Evolutionary conservation across 2,797 vertebrate genomes (phyloP), one percentile per base, ranked within the genome.

Genomic region (Peromyscus attwateri): DNA sequence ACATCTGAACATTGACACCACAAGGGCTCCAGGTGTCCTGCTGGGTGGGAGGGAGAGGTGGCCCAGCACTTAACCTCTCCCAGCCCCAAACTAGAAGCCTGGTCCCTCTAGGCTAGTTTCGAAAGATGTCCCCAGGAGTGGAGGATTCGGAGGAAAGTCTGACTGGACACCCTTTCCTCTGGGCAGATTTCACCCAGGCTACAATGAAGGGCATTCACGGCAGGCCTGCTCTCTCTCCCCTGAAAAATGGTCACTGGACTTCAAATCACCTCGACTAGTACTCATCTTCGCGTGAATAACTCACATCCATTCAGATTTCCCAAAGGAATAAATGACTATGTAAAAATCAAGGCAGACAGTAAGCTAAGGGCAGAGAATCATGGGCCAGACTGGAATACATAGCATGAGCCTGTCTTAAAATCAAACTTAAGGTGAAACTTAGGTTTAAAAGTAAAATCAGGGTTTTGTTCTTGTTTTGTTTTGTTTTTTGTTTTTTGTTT

Each of bases 341-440:
- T 90, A 85, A 87, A 95, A 92, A 52, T 81, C 2, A 91, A 76
- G n/a, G 13, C 46, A 40, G 25, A 3, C 34, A 34, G 23, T 17
- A 55, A 46, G n/a, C 23, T 68, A 6, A 70, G 64, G 21, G 21
- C 40, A 87, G 46, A 55, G 84, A 55, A 27, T 37, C 1, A 1
- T 27, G 64, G 85, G 8, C 46, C 46, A 87, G 19, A 9, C 14
- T 71, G 62, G 64, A 49, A 46, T 23, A 2, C 29, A 34, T 10
- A 68, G 31, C 25, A 10, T 17, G 37, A 60, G 8, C 25, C n/a
- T 34, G 37, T 31, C 70, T 75, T 57, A 71, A 88, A 68, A 89
- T 73, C 80, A 85, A 95, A 94, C 64, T 70, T 2, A 83, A 76
- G 11, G 19, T 76, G 62, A 76, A 93, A 29, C 43, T 37, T 71